Conservation (phyloP, 2,113 vertebrate genomes). For the Thermophis baileyi region DNA sequence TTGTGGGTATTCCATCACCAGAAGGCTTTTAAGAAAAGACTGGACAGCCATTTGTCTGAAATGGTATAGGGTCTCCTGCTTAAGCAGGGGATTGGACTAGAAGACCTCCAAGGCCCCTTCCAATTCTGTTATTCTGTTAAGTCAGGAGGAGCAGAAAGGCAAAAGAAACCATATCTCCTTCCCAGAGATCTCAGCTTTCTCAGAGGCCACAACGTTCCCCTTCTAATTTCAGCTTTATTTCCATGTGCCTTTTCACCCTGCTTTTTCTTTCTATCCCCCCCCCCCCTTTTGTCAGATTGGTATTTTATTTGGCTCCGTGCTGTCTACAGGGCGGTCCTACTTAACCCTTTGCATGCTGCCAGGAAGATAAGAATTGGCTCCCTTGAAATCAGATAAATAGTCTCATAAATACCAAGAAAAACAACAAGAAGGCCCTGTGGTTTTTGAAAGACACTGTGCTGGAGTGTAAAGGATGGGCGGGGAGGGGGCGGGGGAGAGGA, state of each 20-base stretch:
- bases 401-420: slow-evolving; percentile 70
- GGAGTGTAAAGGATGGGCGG: neutral
- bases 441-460: slow-evolving; percentile 28
- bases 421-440: slow-evolving; percentile 52
- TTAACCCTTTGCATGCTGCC: slow-evolving; percentile 70
- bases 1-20: neutral
- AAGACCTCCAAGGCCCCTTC: neutral
- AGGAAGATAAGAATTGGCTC: slow-evolving; percentile 70
- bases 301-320: slow-evolving; percentile 75
- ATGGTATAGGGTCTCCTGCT: neutral
- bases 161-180: rapidly evolving
- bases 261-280: neutral
- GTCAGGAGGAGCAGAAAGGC: neutral
- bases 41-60: neutral
- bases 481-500: neutral
- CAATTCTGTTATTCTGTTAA: neutral
- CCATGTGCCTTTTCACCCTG: neutral
- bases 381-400: slow-evolving; percentile 74
- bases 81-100: neutral
- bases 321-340: slow-evolving; percentile 65
- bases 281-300: slow-evolving; percentile 56
- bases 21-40: neutral
- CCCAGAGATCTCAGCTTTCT: neutral
- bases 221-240: slow-evolving; percentile 11
- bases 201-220: rapidly evolving